phyloP scores from a whole-genome alignment of 2,113 vertebrate genomes.

The Blennius ocellaris region DNA sequence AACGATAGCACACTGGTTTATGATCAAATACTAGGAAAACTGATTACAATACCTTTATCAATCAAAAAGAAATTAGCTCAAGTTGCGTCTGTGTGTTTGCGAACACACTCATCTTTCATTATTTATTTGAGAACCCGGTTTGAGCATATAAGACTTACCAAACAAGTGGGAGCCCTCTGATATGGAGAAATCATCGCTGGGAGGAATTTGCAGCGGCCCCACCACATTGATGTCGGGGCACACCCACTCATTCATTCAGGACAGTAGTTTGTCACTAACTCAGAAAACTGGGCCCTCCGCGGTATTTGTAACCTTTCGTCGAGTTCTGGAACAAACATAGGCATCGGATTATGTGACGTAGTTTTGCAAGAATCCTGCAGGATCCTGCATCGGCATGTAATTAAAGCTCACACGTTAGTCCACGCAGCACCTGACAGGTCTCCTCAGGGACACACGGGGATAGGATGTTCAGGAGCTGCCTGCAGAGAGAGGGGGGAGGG shows the following conservation, averaged over 20 bases:
- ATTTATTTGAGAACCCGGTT: no score
- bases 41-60: background rate
- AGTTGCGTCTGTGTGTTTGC: no score
- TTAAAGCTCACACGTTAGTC: slow-evolving; percentile 43
- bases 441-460: slow-evolving; percentile 37
- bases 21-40: background rate
- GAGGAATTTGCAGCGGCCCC: slow-evolving; percentile 88
- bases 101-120: no score
- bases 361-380: background rate
- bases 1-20: background rate
- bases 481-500: slow-evolving; percentile 18
- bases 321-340: no score
- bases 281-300: no score
- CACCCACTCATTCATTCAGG: slow-evolving; percentile 87
- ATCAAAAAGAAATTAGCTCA: background rate
- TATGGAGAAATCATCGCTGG: slow-evolving; percentile 89
- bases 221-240: slow-evolving; percentile 91
- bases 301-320: no score
- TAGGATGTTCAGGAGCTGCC: slow-evolving; percentile 9
- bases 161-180: slow-evolving; percentile 89
- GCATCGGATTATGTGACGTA: no score
- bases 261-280: slow-evolving; percentile 34
- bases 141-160: slow-evolving; percentile 84
- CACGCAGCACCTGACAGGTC: slow-evolving; percentile 38
- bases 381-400: slow-evolving; percentile 20